Conservation (phyloP, 2,113 vertebrate genomes). For the Eolophus roseicapilla region DNA sequence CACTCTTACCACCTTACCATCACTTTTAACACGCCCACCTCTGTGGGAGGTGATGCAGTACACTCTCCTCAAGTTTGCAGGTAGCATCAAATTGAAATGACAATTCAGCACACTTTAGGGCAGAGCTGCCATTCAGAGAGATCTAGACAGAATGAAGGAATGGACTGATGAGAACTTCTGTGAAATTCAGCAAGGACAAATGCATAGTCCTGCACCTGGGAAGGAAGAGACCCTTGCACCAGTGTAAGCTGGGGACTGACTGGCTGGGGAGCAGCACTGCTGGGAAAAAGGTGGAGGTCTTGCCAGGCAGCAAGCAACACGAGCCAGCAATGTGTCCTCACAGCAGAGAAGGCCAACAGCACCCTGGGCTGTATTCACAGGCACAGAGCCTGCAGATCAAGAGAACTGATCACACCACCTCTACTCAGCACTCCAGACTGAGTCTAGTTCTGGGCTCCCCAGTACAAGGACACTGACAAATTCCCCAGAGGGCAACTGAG, state of each 20-base stretch:
- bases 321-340: background rate
- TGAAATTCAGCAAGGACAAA: background rate
- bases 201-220: background rate
- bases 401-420: background rate
- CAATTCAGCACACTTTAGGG: background rate
- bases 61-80: background rate
- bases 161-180: background rate
- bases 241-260: background rate
- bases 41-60: background rate
- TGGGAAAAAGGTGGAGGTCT: background rate
- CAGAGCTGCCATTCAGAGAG: background rate
- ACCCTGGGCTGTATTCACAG: background rate
- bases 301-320: background rate
- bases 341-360: background rate
- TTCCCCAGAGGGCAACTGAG: background rate
- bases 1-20: background rate
- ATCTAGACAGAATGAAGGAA: background rate
- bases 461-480: background rate
- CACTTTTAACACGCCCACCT: background rate
- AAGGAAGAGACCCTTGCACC: background rate
- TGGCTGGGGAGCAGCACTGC: background rate
- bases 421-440: background rate
- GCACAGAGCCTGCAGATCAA: background rate
- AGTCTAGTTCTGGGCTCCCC: background rate
- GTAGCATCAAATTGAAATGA: background rate